Evolutionary conservation across 2,113 vertebrate genomes (phyloP), one percentile per base, ranked within the genome.

Genomic region (Phyllostomus discolor): DNA sequence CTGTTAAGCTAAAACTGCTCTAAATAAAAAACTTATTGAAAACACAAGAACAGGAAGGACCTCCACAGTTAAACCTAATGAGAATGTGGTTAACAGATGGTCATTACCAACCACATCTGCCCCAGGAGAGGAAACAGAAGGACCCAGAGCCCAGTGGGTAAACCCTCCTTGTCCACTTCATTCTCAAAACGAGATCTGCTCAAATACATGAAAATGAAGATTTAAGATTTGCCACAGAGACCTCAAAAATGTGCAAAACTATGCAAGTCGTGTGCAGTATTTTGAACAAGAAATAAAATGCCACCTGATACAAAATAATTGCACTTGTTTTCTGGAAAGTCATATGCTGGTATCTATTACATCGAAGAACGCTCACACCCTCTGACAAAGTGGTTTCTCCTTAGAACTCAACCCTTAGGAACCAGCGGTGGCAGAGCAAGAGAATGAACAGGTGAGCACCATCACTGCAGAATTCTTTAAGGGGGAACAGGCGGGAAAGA

Each of bases 1-100:
- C 62, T 89, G 17, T 64, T 72, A 73, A 41, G 88, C 67, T 75
- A 80, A 81, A 91, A 78, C 62, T 78, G 19, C 17, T 79, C 24
- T 62, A 78, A 83, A 62, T 76, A 31, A 57, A 88, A 75, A 19
- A 5, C 26, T 57, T 69, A 38, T 59, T 46, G 28, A 20, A 93
- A 19, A 79, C 52, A 93, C 41, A 79, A 69, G 52, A 75, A 26
- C 4, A 62, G 7, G 46, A 83, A 84, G 16, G 81, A 62, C 20
- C 0, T 0, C 72, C 26, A 54, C 24, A 46, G 73, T 33, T 38
- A 52, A 72, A 43, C 31, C 24, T 76, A 26, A 35, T 9, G 31
- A 64, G 80, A 38, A 78, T 24, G 57, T 46, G 31, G 54, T 48
- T 26, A 2, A 2, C 16, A 38, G 14, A 48, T 2, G 2, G 4